Percentiles rank a stretch among this genome's conserved stretches.
phyloP scores from a whole-genome alignment of 1,140 invertebrate genomes.

The Saccostrea cuccullata region DNA sequence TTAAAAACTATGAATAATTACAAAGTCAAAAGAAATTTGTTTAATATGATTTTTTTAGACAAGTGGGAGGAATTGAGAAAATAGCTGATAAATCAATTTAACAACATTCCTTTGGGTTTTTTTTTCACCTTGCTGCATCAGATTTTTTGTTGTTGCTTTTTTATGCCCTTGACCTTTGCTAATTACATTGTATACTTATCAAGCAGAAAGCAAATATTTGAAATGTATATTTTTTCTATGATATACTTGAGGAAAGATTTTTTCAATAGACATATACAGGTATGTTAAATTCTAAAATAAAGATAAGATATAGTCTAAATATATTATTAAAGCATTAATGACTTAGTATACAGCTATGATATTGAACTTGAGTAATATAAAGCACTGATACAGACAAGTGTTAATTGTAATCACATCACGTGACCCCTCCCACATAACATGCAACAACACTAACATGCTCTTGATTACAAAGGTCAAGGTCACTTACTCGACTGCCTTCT shows the following conservation, averaged over 20 bases:
- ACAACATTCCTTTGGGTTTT: neutral
- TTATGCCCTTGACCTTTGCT: conserved; percentile 17
- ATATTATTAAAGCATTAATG: too few species aligned
- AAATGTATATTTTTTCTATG: too few species aligned
- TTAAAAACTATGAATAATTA: too few species aligned
- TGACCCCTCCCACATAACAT: neutral
- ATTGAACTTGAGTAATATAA: conserved; percentile 9
- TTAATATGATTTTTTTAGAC: too few species aligned
- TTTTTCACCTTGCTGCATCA: neutral
- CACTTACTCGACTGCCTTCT: neutral
- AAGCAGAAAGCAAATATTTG: too few species aligned
- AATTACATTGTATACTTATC: too few species aligned
- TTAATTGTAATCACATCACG: neutral
- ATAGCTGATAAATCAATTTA: neutral
- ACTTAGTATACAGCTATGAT: neutral
- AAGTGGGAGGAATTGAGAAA: too few species aligned
- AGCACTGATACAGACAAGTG: neutral
- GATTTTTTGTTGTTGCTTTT: neutral
- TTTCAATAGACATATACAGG: too few species aligned
- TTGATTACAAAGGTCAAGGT: conserved; percentile 36
- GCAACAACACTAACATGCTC: conserved; percentile 35
- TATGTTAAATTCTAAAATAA: too few species aligned
- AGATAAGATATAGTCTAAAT: too few species aligned
- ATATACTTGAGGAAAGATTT: too few species aligned
- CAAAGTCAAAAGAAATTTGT: too few species aligned